phyloP scores from a whole-genome alignment of 2,113 vertebrate species.

The Pseudorasbora parva region DNA sequence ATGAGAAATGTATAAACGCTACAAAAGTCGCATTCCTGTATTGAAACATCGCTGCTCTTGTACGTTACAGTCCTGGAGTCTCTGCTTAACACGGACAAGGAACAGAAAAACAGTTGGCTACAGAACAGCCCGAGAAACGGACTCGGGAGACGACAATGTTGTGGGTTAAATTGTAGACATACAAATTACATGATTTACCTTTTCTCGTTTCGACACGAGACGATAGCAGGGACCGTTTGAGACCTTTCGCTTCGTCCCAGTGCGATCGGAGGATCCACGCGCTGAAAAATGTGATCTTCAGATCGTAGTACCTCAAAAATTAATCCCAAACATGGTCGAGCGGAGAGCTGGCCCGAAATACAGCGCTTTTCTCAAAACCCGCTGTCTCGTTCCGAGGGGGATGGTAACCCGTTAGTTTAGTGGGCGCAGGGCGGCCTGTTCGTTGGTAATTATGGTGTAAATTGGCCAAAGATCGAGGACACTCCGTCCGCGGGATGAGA shows the following conservation, averaged over 20 bases:
- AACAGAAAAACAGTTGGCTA: background rate
- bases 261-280: constrained; percentile 6
- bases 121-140: background rate
- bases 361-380: background rate
- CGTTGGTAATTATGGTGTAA: constrained; percentile 2
- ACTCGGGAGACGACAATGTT: background rate
- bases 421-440: background rate
- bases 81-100: constrained; percentile 20
- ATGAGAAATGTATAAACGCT: background rate
- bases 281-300: constrained; percentile 17
- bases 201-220: constrained; percentile 4
- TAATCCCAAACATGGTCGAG: constrained; percentile 33
- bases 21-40: constrained; percentile 39
- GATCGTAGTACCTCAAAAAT: constrained; percentile 39
- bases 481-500: constrained; percentile 16
- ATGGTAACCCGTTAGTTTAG: constrained; percentile 10
- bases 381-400: background rate
- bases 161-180: background rate
- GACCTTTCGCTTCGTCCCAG: constrained; percentile 23
- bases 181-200: background rate
- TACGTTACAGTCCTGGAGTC: background rate
- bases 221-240: background rate
- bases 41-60: background rate
- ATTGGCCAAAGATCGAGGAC: constrained; percentile 10
- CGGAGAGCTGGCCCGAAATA: background rate